Base-by-base conservation (phyloP, 1,140 invertebrate genomes). In the Babylonia areolata region DNA sequence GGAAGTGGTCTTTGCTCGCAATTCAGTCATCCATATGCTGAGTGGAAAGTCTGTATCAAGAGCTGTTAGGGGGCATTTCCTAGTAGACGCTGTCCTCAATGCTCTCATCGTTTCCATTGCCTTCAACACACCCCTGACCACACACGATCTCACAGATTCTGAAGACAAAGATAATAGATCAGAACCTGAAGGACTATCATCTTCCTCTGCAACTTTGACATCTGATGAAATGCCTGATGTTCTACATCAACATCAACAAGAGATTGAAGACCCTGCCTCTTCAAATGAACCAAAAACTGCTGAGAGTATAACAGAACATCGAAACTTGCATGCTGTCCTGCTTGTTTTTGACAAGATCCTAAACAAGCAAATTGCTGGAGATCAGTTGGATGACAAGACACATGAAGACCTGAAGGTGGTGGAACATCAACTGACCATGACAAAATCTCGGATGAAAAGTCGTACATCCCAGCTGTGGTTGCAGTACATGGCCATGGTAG, bases 61-160 rank as follows among this genome's bases (percentile, higher is more conserved):
- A 91, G 91, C 93, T 40, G 84, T 95, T 17, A 84, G 94, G 88
- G 95, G 86, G 35, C 94, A 95, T 93, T 88, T 93, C 35, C 86
- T 91, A 9, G 86, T 91, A 17, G 87, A 91, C 69, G 82, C 71
- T 69, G 89, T 88, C 23, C 80, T 91, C 31, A 51, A 83, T 81
- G 33, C 80, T 20, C 20, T 89, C 11, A 33, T 28, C 31, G n/a
- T 39, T 51, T 46, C 73, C 15, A 35, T 33, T 23, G 75, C 75
- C 15, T 85, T 85, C 51, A 35, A 85, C 46, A 3, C 58, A 20
- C 39, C 51, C 20, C 28, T 75, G 37, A 31, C 5, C 42, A 46
- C 42, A 46, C 42, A 6, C 42, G 15, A 15, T 46, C 5, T 46
- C 42, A 46, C 42, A 46, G 42, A 5, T 6, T 15, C 15, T 6